Base-by-base conservation (phyloP, 2,888 invertebrate species). In the Lymantria dispar region DNA sequence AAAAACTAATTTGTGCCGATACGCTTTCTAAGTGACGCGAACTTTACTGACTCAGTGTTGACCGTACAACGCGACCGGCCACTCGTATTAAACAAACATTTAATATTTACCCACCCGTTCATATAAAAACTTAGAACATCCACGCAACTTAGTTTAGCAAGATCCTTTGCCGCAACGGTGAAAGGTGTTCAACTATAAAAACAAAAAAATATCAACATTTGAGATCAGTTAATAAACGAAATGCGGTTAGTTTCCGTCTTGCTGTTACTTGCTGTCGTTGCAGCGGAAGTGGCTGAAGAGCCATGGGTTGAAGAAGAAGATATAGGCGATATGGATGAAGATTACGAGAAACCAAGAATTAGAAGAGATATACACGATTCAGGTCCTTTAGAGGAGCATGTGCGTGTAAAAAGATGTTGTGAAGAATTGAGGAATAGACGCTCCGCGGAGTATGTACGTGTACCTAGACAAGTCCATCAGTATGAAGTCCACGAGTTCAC, bases 401-500 rank as follows among this genome's bases (percentile, higher is more conserved):
- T 80, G 11, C 70, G 87, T 30, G 79, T 85, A 14, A 86, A 87
- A 56, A 68, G 85, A 41, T 69, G 77, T 29, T 78, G 81, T 50
- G 74, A 76, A 1, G 66, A 78, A 8, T 70, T 62, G 8, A 60
- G 79, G 30, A 62, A 54, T 7, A 72, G 74, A 0, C 69, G 79
- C 5, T 72, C 79, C 0, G 57, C 72, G 0, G 77, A 81, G 0
- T 75, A 74, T 50, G 68, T 72, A 8, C 64, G 85, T 29, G 65
- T 62, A 1, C 82, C 83, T 7, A 74, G 86, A 0, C 85, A 86
- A 45, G 72, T 86, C 1, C 89, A 87, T 47, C 88, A 87, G 47
- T 90, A 90, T 51, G 87, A 91, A 62, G 90, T 91, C 0, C 81
- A 88, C 52, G 90, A 91, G 67, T 62, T 74, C 30, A 78, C 75